Evolutionary conservation across 2,888 invertebrate species (phyloP), one percentile per base, ranked within the genome.

Genomic region (Aricia artaxerxes): DNA sequence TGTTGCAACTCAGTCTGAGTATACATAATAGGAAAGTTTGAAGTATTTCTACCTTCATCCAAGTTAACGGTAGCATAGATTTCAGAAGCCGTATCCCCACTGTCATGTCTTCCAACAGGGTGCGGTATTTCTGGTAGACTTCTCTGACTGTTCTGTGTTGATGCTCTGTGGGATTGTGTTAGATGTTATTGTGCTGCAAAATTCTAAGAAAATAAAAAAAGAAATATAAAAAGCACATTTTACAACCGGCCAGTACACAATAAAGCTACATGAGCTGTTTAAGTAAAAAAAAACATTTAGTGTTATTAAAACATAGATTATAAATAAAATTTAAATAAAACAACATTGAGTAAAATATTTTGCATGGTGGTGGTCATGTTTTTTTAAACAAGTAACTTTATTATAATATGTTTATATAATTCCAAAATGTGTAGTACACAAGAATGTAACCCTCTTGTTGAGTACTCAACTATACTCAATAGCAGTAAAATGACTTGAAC

Each of bases 61-160:
- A 94, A 87, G 84, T 96, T 96, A 24, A 98, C 97, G 6, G 98
- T 98, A 61, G 98, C 98, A 88, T 98, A 98, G 81, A 98, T 95
- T 87, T 98, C 98, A 0, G 97, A 98, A 9, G 96, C 96, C 77
- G 97, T 97, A 89, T 98, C 98, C 3, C 96, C 96, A 82, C 94
- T 92, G 84, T 95, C 95, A 82, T 94, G 95, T 84, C 96, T 96
- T 60, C 96, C 96, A 49, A 97, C 96, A 9, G 98, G 97, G 60
- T 94, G 93, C 1, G 95, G 95, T 86, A 98, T 97, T 88, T 98
- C 98, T 44, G 98, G 98, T 82, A 98, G 94, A 91, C 98, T 98
- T 85, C 98, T 94, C 86, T 97, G 97, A 81, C 93, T 94, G 87
- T 94, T 95, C 83, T 95, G 94, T 44, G 94, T 92, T 64, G 95